Evolutionary conservation across 2,888 invertebrate genomes (phyloP).

Genomic region (Ochropleura leucogaster): DNA sequence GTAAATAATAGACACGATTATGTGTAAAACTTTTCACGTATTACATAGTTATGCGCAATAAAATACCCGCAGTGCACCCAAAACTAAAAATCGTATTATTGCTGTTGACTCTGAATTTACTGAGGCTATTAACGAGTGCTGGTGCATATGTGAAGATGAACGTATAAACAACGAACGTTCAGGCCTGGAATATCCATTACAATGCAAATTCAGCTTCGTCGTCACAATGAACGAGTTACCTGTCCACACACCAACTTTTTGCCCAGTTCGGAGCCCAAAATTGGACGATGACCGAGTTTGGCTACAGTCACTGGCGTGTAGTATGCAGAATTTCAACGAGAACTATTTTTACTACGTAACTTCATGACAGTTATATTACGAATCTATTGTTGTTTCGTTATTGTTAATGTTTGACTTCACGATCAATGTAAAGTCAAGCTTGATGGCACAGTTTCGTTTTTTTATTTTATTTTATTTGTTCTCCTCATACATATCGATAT

Average conservation of each 20-base stretch:
- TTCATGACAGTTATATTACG: conserved; percentile 59
- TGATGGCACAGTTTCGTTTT: conserved; percentile 32
- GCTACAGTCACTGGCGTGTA: conserved; percentile 63
- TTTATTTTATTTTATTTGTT: conserved; percentile 49
- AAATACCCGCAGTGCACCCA: conserved; percentile 53
- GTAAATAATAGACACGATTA: conserved; percentile 28
- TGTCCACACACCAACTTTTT: conserved; percentile 83
- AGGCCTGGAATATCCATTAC: conserved; percentile 84
- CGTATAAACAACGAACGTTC: conserved; percentile 76
- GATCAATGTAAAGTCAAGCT: conserved; percentile 30
- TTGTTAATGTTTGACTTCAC: conserved; percentile 43
- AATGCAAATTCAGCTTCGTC: conserved; percentile 85
- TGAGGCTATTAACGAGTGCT: conserved; percentile 70
- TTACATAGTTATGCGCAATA: conserved; percentile 43
- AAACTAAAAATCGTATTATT: conserved; percentile 64
- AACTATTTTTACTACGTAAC: conserved; percentile 56
- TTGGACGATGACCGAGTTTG: conserved; percentile 82
- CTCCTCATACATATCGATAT: conserved; percentile 23
- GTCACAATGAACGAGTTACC: conserved; percentile 84
- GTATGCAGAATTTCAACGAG: conserved; percentile 56
- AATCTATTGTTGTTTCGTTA: conserved; percentile 48
- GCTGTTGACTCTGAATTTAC: conserved; percentile 71
- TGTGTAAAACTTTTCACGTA: conserved; percentile 14
- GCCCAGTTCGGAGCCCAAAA: conserved; percentile 78
- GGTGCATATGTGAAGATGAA: conserved; percentile 77